phyloP scores from a whole-genome alignment of 2,113 vertebrate species.

The Chloropsis hardwickii region DNA sequence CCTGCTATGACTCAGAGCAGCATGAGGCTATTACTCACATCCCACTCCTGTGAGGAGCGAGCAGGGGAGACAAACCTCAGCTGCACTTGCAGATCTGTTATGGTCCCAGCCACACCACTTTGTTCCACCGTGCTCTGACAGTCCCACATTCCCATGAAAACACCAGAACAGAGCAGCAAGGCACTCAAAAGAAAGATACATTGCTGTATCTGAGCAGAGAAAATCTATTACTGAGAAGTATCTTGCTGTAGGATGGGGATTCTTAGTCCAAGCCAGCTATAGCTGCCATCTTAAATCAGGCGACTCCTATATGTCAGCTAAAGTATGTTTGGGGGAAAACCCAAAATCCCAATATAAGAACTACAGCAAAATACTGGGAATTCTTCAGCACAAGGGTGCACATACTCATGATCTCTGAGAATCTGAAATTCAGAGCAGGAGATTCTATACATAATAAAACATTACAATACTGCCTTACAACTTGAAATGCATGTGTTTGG shows the following conservation, averaged over 20 bases:
- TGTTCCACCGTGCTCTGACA: background rate
- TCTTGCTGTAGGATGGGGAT: background rate
- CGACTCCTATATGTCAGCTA: background rate
- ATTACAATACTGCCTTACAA: background rate
- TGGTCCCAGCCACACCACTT: background rate
- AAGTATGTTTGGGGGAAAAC: background rate
- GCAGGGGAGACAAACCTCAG: background rate
- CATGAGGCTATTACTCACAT: background rate
- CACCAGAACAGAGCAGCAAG: background rate
- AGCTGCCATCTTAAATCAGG: background rate
- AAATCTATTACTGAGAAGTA: background rate
- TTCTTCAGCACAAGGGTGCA: background rate
- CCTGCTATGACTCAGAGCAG: conserved; percentile 5
- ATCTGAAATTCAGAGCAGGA: background rate
- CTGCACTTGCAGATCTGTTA: background rate
- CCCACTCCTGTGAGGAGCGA: background rate
- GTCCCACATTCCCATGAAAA: background rate
- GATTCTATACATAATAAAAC: background rate
- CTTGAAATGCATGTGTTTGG: background rate
- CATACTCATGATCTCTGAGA: background rate
- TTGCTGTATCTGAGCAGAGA: background rate
- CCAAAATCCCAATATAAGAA: background rate
- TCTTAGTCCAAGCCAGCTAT: background rate
- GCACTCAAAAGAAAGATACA: background rate
- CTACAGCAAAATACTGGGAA: background rate